These are phyloP conservation scores for Lytechinus pictus DNA, from an alignment of 35 echinoderm and acorn worm species.

Conservation along the genomic window DNA sequence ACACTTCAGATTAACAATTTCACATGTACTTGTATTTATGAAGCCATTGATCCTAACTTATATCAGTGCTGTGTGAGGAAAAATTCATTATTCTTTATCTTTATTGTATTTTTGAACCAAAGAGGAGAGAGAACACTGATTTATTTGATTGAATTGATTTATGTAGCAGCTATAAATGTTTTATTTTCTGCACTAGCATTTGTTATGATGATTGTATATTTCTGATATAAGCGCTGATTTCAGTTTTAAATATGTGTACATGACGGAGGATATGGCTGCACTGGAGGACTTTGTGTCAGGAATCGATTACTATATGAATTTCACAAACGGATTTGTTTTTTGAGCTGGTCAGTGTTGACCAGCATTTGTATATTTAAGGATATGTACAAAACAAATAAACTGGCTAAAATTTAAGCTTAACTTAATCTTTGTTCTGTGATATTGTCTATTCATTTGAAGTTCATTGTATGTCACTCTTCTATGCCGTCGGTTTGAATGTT, in stretches of 20 bases:
- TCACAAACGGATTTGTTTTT: not conserved
- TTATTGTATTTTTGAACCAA: not conserved
- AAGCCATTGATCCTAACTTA: not conserved
- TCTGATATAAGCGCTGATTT: not conserved
- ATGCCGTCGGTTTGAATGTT: no score
- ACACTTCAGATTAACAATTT: not conserved
- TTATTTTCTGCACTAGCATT: not conserved
- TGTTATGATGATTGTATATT: not conserved
- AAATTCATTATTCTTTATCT: not conserved
- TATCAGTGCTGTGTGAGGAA: not conserved
- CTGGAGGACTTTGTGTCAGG: not conserved
- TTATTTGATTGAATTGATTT: slow-evolving; percentile 1
- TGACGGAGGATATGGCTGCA: not conserved
- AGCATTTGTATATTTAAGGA: not conserved
- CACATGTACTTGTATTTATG: not conserved
- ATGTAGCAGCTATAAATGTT: not conserved
- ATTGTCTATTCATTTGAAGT: not conserved
- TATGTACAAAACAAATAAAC: not conserved
- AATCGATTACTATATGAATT: not conserved
- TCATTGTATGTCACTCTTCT: not conserved
- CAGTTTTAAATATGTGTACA: not conserved
- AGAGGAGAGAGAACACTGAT: not conserved
- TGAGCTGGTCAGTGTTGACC: not conserved
- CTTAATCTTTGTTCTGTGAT: not conserved
- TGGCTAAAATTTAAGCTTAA: not conserved